Evolutionary conservation across 2,888 invertebrate genomes (phyloP), one percentile per base, ranked within the genome.

Genomic region (Axea sp.): DNA sequence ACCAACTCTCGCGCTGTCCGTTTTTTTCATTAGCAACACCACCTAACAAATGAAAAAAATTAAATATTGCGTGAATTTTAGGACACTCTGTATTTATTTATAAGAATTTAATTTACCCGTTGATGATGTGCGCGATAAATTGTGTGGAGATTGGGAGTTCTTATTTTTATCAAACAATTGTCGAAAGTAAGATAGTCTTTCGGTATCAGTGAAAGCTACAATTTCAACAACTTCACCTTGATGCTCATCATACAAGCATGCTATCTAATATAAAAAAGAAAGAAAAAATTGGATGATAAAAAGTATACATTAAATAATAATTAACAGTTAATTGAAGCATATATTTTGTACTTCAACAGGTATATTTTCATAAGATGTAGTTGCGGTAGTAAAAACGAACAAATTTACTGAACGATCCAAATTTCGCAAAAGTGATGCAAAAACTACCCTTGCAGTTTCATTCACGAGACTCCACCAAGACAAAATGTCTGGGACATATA

Each of bases 381-480:
- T 80, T 1, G 86, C 86, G 0, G 87, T 87, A 9, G 81, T 79
- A 35, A 87, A 51, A 51, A 86, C 71, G n/a, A 87, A 76, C 75
- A 87, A 80, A 17, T 85, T 74, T 3, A 86, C 83, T 1, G 86
- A 84, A 33, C 78, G 82, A 77, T 87, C 86, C 31, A 87, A 72
- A 31, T 82, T 80, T 33, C 78, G 77, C 60, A 86, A 77, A n/a
- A 87, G 49, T 0, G 86, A 86, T 1, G 79, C 79, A 22, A 87
- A 86, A 60, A 87, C 84, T 0, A 83, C 83, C 1, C 86, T 82
- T 1, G 86, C 83, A n/a, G 83, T 78, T 33, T 87, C 85, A 11
- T 86, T 84, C n/a, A 87, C 86, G 26, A 86, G 68, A 26, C 83
- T 80, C 87, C 87, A 87, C 87, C 87, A 87, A 8, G 85, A 75